Evolutionary conservation across 1,140 invertebrate species (phyloP).

Genomic region (Eurosta solidaginis): DNA sequence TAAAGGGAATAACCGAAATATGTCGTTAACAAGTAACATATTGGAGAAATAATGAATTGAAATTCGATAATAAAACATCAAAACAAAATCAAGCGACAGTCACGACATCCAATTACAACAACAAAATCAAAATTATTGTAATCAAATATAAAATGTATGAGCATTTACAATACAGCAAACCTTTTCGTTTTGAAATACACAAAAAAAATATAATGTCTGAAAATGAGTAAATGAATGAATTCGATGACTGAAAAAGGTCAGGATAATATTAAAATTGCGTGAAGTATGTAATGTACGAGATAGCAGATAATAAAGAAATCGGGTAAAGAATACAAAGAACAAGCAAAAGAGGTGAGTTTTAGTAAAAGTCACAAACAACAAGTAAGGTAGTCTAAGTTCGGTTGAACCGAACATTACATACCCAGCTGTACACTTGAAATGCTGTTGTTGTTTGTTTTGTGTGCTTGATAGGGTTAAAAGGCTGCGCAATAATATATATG

Average conservation of each 20-base stretch:
- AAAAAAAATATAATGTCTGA: not conserved
- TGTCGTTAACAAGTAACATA: too few species aligned
- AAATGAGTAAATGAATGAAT: too few species aligned
- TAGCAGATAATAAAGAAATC: not conserved
- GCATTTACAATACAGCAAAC: not conserved
- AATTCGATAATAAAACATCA: not conserved
- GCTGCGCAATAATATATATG: too few species aligned
- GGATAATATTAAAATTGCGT: not conserved
- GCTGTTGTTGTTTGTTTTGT: too few species aligned
- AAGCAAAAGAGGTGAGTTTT: not conserved
- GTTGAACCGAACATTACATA: too few species aligned
- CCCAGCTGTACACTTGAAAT: too few species aligned
- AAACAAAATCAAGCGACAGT: conserved; percentile 1
- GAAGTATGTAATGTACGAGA: not conserved
- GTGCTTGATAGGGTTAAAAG: too few species aligned
- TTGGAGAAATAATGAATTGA: not conserved
- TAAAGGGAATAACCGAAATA: not conserved
- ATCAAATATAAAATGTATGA: not conserved
- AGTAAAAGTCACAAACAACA: too few species aligned
- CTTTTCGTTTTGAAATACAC: not conserved
- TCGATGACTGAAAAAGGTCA: too few species aligned
- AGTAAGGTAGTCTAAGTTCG: too few species aligned
- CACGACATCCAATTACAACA: not conserved
- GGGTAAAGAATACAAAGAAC: not conserved
- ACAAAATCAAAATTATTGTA: not conserved